Evolutionary conservation across 1,140 invertebrate species (phyloP).

Genomic region (Pectinophora gossypiella): DNA sequence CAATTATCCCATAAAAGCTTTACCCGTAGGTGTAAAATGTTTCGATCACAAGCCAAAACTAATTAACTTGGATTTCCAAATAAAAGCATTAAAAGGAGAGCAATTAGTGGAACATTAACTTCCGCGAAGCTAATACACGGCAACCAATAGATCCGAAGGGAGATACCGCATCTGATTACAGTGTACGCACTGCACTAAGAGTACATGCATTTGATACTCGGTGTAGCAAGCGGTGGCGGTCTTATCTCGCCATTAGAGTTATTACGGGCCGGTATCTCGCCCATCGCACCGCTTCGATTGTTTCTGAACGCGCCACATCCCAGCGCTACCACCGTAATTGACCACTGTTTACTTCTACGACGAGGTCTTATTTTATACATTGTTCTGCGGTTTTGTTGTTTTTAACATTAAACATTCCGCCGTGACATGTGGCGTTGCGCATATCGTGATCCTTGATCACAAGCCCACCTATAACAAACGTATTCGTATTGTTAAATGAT

Average conservation of each 20-base stretch:
- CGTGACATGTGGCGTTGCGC: not conserved
- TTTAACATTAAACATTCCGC: slow-evolving; percentile 16
- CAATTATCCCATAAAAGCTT: too few species aligned
- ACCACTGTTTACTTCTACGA: slow-evolving; percentile 66
- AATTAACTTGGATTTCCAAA: too few species aligned
- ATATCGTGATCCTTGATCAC: not conserved
- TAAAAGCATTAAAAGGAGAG: not conserved
- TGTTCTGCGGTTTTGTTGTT: slow-evolving; percentile 35
- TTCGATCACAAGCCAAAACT: too few species aligned
- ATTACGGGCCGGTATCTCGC: slow-evolving; percentile 65
- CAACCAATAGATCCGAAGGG: not conserved
- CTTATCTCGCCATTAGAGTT: slow-evolving; percentile 73
- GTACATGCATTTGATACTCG: slow-evolving; percentile 38
- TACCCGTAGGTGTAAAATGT: too few species aligned
- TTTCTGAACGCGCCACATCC: slow-evolving; percentile 62
- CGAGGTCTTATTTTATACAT: slow-evolving; percentile 60
- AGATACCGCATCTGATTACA: slow-evolving; percentile 41
- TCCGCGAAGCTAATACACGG: not conserved
- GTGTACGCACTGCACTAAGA: slow-evolving; percentile 35
- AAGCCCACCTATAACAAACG: not conserved
- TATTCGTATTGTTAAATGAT: not conserved
- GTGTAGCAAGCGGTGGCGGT: slow-evolving; percentile 47
- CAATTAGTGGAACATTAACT: not conserved
- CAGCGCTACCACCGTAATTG: slow-evolving; percentile 64
- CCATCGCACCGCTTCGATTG: slow-evolving; percentile 71